Percentiles rank a stretch among this genome's conserved stretches.
Evolutionary conservation across 2,113 vertebrate genomes (phyloP).

Genomic region (Actenoides hombroni): DNA sequence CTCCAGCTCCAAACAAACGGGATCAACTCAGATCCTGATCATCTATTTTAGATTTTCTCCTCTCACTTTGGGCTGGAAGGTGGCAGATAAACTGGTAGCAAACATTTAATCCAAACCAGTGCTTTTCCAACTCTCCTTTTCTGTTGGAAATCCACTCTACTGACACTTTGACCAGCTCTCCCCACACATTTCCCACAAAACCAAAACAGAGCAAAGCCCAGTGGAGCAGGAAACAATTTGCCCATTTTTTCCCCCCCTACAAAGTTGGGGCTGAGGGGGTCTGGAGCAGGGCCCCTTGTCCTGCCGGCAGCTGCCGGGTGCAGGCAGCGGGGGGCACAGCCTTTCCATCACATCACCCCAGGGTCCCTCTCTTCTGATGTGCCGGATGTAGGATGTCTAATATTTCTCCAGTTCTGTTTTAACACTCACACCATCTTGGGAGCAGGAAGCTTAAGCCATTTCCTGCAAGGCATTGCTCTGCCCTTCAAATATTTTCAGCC

Average conservation of each 20-base stretch:
- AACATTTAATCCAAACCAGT: neutral
- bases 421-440: constrained; percentile 45
- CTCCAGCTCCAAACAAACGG: neutral
- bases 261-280: neutral
- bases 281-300: neutral
- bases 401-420: constrained; percentile 42
- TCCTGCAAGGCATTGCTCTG: constrained; percentile 51
- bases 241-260: neutral
- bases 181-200: neutral
- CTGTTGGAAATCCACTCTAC: neutral
- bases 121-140: neutral
- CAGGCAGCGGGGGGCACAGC: neutral
- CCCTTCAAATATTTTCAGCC: constrained; percentile 18
- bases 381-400: constrained; percentile 46
- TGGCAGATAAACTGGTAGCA: neutral
- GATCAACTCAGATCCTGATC: neutral
- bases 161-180: neutral
- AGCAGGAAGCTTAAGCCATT: constrained; percentile 59
- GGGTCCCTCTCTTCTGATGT: neutral
- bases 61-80: neutral
- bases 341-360: constrained; percentile 18
- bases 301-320: neutral
- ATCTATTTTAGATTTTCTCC: neutral
- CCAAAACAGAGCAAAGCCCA: neutral
- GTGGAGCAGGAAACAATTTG: neutral